A percentile compares a stretch with the other conserved stretches of the same genome.
Conservation (phyloP, 1,140 invertebrate species). For the Periplaneta americana region DNA sequence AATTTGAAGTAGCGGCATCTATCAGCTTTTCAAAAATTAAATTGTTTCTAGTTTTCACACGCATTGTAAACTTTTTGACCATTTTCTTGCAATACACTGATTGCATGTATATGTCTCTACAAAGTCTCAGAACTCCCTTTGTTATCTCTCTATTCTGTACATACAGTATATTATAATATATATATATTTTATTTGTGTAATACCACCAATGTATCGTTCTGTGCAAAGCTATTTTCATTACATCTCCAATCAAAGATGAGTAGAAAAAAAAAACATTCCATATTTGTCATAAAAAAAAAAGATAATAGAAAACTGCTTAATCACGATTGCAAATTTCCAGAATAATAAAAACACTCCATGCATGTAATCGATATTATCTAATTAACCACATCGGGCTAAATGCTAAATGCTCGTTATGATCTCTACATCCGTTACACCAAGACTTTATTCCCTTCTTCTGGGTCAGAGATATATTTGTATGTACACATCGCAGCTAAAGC, state of each 20-base stretch:
- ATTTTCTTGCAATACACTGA: neutral
- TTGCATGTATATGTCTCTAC: neutral
- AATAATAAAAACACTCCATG: neutral
- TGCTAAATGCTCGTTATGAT: neutral
- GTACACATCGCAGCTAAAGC: neutral
- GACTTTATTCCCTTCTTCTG: neutral
- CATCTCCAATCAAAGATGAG: neutral
- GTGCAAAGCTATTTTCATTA: neutral
- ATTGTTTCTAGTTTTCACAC: neutral
- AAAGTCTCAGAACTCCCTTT: neutral
- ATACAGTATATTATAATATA: too few relatives aligned
- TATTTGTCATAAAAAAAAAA: neutral
- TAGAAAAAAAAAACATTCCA: neutral
- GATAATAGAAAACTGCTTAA: too few relatives aligned
- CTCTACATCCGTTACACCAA: neutral
- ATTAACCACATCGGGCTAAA: too few relatives aligned
- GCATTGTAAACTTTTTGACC: neutral
- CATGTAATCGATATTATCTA: neutral
- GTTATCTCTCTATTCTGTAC: neutral
- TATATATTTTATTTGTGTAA: neutral
- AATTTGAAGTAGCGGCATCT: neutral
- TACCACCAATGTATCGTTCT: neutral
- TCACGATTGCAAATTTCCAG: neutral
- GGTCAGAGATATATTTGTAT: too few relatives aligned
- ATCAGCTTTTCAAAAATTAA: neutral